Evolutionary conservation across 2,888 invertebrate species (phyloP), one percentile per base, ranked within the genome.

Genomic region (Nomada ferruginata): DNA sequence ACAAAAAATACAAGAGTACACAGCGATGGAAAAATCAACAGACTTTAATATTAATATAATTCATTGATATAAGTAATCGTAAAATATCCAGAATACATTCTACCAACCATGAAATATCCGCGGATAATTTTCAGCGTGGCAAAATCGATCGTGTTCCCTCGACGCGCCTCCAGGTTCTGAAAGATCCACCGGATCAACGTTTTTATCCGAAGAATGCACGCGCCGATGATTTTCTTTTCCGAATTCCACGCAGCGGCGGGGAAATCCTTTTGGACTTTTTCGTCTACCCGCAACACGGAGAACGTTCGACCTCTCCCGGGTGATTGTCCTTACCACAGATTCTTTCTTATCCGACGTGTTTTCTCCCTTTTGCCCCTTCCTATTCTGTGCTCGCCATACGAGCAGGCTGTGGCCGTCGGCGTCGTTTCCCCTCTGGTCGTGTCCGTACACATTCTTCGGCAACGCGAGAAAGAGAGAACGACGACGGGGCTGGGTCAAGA

Each of bases 251-350:
- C 23, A n/a, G 52, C 55, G 11, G n/a, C 13, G n/a, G 29, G 47
- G 68, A 61, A 78, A 75, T 71, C 68, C 71, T 63, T 74, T 68
- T 47, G 20, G 70, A 44, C 47, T 55, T 74, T 75, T 77, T 78
- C 68, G 75, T 69, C 59, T 53, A 61, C 60, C 60, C 69, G 60
- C 74, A 57, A 42, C 18, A 69, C 26, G 36, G 44, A 59, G 68
- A 68, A 57, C 61, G 75, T 73, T 82, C 82, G 83, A 82, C 77
- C 83, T 75, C 72, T 77, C 66, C 42, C 61, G 52, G 85, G 84
- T 84, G 84, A 84, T 80, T 84, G 84, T 84, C 84, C 84, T 84
- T 76, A 63, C 65, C 66, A 71, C 55, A 74, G 84, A 84, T 84
- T 83, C 84, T 84, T 84, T 84, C 84, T 84, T 79, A 83, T 83